Evolutionary conservation across 2,888 invertebrate species (phyloP).

Genomic region (Eupithecia inturbata): DNA sequence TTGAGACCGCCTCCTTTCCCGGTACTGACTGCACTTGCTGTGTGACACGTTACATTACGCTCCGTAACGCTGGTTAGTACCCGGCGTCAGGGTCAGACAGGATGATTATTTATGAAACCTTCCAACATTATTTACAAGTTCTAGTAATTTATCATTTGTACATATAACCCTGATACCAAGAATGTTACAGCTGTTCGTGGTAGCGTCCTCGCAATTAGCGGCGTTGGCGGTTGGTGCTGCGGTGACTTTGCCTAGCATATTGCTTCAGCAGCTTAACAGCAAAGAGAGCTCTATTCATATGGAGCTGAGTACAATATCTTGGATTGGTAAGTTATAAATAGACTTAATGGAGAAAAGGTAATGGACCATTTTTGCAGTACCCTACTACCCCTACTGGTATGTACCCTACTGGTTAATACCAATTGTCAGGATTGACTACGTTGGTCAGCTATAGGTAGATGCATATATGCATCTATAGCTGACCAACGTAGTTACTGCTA

Average conservation of each 20-base stretch:
- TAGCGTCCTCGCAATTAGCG: slow-evolving; percentile 44
- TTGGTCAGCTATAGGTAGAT: neutral
- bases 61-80: too few relatives aligned
- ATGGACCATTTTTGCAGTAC: neutral
- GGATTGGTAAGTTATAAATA: slow-evolving; percentile 44
- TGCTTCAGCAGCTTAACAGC: slow-evolving; percentile 44
- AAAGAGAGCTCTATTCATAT: slow-evolving; percentile 43
- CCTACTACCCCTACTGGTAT: too few relatives aligned
- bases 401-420: neutral
- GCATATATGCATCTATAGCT: too few relatives aligned
- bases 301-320: slow-evolving; percentile 45
- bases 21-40: too few relatives aligned
- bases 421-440: neutral
- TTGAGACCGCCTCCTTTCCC: too few relatives aligned
- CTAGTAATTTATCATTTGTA: neutral
- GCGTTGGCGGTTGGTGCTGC: slow-evolving; percentile 46
- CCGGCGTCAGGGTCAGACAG: too few relatives aligned
- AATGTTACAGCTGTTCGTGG: slow-evolving; percentile 44
- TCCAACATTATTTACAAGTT: neutral
- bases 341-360: too few relatives aligned
- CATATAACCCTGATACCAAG: neutral
- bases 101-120: too few relatives aligned
- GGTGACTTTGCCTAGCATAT: slow-evolving; percentile 39
- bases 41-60: too few relatives aligned
- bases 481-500: too few relatives aligned